phyloP scores from a whole-genome alignment of 2,113 vertebrate species.

The Callaeas wilsoni region DNA sequence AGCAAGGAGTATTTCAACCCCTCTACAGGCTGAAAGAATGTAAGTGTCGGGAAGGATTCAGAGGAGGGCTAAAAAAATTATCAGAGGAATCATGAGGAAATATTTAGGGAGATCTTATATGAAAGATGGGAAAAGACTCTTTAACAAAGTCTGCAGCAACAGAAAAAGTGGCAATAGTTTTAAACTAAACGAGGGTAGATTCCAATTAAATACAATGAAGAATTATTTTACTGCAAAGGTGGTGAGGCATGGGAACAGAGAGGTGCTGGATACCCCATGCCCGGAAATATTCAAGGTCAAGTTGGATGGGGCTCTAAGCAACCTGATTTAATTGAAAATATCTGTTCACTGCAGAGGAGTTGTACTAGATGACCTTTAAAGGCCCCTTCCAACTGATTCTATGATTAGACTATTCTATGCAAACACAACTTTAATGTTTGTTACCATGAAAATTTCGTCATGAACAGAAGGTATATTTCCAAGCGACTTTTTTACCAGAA shows the following conservation, averaged over 20 bases:
- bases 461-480: neutral
- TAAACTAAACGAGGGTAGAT: neutral
- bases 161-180: neutral
- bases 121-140: neutral
- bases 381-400: neutral
- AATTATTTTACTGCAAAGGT: neutral
- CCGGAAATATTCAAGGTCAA: neutral
- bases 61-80: neutral
- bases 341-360: neutral
- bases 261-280: too few species aligned
- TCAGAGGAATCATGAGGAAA: neutral
- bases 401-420: neutral
- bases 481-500: neutral
- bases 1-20: neutral
- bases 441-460: neutral
- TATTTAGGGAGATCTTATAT: neutral
- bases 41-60: neutral
- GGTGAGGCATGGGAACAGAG: neutral
- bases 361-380: neutral
- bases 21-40: fast-evolving
- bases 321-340: neutral
- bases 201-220: neutral
- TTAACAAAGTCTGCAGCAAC: neutral
- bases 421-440: neutral
- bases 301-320: neutral